phyloP scores from a whole-genome alignment of 2,888 invertebrate species.

The Lathronympha strigana region DNA sequence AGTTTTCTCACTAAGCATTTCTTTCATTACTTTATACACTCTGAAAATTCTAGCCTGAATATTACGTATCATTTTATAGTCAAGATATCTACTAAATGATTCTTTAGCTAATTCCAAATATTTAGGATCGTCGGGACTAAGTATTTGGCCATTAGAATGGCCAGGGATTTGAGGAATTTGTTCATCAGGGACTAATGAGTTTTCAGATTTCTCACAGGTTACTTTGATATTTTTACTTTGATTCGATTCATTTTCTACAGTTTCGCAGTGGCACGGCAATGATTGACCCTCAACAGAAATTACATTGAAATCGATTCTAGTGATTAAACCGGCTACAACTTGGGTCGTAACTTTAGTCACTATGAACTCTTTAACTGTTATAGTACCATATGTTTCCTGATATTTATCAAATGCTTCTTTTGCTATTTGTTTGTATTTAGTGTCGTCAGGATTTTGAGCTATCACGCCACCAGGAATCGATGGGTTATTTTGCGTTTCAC shows the following conservation, averaged over 20 bases:
- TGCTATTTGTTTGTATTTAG: slow-evolving; percentile 50
- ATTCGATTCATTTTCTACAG: slow-evolving; percentile 48
- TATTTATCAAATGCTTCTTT: slow-evolving; percentile 53
- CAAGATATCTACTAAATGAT: slow-evolving; percentile 48
- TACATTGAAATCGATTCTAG: slow-evolving; percentile 59
- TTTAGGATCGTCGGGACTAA: slow-evolving; percentile 46
- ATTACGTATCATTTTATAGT: slow-evolving; percentile 34
- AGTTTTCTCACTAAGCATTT: too few relatives aligned
- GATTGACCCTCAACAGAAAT: slow-evolving; percentile 68
- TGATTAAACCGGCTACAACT: slow-evolving; percentile 72
- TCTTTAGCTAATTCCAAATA: slow-evolving; percentile 48
- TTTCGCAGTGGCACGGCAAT: slow-evolving; percentile 46
- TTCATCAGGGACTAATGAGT: slow-evolving; percentile 38
- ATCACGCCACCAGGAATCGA: slow-evolving; percentile 44
- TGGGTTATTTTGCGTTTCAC: slow-evolving; percentile 45
- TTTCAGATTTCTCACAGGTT: slow-evolving; percentile 45
- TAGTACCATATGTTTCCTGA: slow-evolving; percentile 41
- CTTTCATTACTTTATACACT: slow-evolving; percentile 58
- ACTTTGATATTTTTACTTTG: slow-evolving; percentile 46
- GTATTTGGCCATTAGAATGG: too few relatives aligned
- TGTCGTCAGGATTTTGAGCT: slow-evolving; percentile 38
- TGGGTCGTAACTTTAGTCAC: slow-evolving; percentile 65
- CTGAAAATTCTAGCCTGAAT: slow-evolving; percentile 38
- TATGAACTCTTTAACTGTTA: slow-evolving; percentile 51
- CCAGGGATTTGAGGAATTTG: slow-evolving; percentile 44